A percentile compares a stretch with the other conserved stretches of the same genome.
Conservation (phyloP, 2,113 vertebrate species). For the Cyanoliseus patagonus region DNA sequence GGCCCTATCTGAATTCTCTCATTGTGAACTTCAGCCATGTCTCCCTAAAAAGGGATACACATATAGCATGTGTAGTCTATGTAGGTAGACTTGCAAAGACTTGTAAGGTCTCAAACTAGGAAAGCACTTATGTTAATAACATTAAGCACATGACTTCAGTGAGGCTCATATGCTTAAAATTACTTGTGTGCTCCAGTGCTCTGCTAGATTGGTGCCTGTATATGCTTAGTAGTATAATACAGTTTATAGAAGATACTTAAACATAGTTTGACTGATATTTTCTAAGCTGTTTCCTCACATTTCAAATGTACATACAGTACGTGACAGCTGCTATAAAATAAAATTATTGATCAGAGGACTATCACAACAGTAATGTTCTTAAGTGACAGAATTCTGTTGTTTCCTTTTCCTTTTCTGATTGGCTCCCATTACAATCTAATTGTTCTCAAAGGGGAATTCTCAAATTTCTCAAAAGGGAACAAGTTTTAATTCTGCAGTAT, state of each 20-base stretch:
- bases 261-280: conserved; percentile 12
- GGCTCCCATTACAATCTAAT: not conserved
- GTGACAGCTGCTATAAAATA: conserved; percentile 17
- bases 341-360: not conserved
- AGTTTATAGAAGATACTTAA: conserved; percentile 25
- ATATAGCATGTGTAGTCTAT: not conserved
- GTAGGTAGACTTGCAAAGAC: conserved; percentile 10
- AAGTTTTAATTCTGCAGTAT: not conserved
- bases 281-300: conserved; percentile 33
- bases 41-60: not conserved
- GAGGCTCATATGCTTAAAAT: conserved; percentile 32
- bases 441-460: not conserved
- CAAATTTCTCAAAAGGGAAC: not conserved
- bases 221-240: not conserved
- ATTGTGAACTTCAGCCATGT: not conserved
- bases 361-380: not conserved
- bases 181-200: conserved; percentile 12
- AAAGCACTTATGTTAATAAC: not conserved
- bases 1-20: not conserved
- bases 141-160: conserved; percentile 28
- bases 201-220: not conserved
- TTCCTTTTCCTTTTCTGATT: not conserved
- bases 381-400: not conserved
- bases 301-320: conserved; percentile 28
- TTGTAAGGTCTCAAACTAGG: conserved; percentile 19